These are phyloP conservation scores for Philotrypesis tridentata DNA, from an alignment of 1,140 invertebrate species.

Conservation along the genomic window DNA sequence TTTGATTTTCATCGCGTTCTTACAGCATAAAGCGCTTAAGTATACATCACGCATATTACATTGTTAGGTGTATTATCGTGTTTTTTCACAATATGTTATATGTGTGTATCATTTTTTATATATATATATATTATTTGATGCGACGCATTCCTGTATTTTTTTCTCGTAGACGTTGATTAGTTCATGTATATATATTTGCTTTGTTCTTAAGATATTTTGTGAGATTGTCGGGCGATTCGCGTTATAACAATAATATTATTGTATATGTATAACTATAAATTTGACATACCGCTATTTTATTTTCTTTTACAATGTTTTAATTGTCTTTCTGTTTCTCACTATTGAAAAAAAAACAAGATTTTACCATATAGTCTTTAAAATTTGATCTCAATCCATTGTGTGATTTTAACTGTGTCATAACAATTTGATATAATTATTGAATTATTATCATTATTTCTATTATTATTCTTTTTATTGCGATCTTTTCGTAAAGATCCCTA, in stretches of 20 bases:
- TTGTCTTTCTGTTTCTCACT: conserved; percentile 11
- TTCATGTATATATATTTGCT: conserved; percentile 7
- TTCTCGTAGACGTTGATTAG: conserved; percentile 24
- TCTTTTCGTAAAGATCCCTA: not conserved
- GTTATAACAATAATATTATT: conserved; percentile 19
- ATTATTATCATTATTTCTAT: not conserved
- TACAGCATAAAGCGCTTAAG: not conserved
- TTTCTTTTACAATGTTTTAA: conserved; percentile 7
- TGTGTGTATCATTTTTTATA: not conserved
- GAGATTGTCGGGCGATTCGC: conserved; percentile 36
- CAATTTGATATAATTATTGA: not conserved
- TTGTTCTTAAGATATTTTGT: not conserved
- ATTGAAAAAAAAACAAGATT: not conserved
- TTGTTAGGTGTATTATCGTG: not conserved
- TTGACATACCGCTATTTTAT: not conserved
- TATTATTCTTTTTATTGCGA: not conserved
- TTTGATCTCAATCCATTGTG: not conserved
- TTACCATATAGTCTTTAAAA: not conserved
- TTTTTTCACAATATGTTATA: not conserved
- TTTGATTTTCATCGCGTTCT: not conserved
- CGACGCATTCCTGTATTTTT: conserved; percentile 15
- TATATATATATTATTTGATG: conserved; percentile 8
- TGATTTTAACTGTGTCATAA: not conserved
- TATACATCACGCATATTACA: conserved; percentile 12
- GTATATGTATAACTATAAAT: conserved; percentile 10